Evolutionary conservation across 2,888 invertebrate genomes (phyloP), one percentile per base, ranked within the genome.

Genomic region (Monopis laevigella): DNA sequence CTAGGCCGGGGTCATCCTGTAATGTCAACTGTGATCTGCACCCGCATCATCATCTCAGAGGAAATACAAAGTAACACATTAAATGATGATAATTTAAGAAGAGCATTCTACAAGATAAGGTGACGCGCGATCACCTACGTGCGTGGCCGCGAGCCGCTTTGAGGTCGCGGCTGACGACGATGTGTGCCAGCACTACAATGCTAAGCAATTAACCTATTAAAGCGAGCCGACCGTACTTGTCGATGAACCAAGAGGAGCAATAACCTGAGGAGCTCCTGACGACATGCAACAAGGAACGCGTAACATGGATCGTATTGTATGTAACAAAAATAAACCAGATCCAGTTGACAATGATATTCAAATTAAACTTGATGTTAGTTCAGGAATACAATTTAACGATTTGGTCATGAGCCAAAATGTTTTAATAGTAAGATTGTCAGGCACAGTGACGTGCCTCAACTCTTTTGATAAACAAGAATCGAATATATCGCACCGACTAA

Each of bases 151-250:
- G 62, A 69, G 67, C 54, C 63, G 62, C 61, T 66, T 60, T 77
- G 72, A 77, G 77, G 77, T 78, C 77, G 75, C 61, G 61, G 65
- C 62, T 68, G 67, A 54, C 29, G 30, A 16, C 66, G 63, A 71
- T 70, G 65, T 72, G 68, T 75, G 72, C 75, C 74, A 75, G 70
- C 69, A 67, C 66, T 60, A 78, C 78, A 73, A 77, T 78, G 73
- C 71, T 68, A 71, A 70, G 62, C 71, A 73, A 77, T 80, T 77
- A 78, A 71, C 73, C 73, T 74, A 75, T 75, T 74, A 75, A 71
- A 73, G 29, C 43, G 65, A 69, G 11, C 21, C 36, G 11, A 36
- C 34, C n/a, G 34, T 34, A 16, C 34, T 34, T 11, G 29, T 14
- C 14, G 14, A 14, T 17, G 3, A 17, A 32, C 32, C 32, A 32